Base-by-base conservation (phyloP, 2,797 vertebrate species). In the Hemitrygon akajei region DNA sequence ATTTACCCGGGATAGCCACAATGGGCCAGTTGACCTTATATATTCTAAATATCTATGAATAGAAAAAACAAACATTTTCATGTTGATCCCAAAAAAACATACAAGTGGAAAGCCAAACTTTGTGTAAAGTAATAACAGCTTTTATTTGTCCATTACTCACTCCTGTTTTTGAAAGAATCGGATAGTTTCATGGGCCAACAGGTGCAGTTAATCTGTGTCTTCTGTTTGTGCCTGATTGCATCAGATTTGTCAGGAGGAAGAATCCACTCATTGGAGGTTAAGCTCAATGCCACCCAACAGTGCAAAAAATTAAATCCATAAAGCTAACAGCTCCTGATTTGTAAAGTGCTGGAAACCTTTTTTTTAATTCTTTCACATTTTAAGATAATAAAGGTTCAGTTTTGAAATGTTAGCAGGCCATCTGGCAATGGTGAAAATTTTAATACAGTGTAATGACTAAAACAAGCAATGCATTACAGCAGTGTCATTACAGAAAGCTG, bases 401-500 rank as follows among this genome's bases (percentile, higher is more conserved):
- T 73, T 75, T 93, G 47, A 75, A 56, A 30, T 75, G 27, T 93
- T 5, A 75, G 71, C 71, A 93, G 71, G 25, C 71, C 91, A 93
- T 93, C 91, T 93, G 91, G 91, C 22, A 56, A 73, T 93, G 91
- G 91, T 76, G 11, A 93, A 75, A 93, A 93, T 75, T 93, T 75
- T 75, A 93, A 93, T 93, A n/a, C 40, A 47, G 69, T 16, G 37
- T 76, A 93, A 76, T 76, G 91, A 37, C 76, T 93, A 75, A 93
- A 93, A 93, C 71, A 93, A 93, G 71, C 91, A 76, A 93, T 56
- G 40, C 71, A 93, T 30, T 76, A 92, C 89, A 92, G 89, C 89
- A 75, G 69, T 47, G 89, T 92, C 89, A 92, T 92, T 92, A 93
- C 91, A 93, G 91, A 93, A 76, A 75, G 91, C 94, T 95, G 95